A percentile compares a stretch with the other conserved stretches of the same genome.
phyloP scores from a whole-genome alignment of 2,113 vertebrate species.

The Bettongia penicillata region DNA sequence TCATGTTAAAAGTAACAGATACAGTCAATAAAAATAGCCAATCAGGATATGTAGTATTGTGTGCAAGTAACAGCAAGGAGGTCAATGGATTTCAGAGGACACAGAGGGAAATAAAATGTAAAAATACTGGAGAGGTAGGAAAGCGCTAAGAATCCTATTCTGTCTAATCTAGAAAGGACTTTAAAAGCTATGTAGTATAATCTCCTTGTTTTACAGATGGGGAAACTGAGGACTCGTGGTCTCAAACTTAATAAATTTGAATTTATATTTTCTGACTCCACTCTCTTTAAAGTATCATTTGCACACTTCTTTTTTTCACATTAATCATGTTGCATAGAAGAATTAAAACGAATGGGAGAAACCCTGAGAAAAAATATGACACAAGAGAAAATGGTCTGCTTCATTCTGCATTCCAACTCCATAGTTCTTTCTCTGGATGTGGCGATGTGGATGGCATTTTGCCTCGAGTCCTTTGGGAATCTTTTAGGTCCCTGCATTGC shows the following conservation, averaged over 20 bases:
- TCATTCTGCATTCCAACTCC: too few relatives aligned
- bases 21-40: background rate
- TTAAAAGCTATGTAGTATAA: background rate
- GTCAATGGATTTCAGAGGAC: background rate
- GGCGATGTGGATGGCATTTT: too few relatives aligned
- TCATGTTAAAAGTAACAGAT: background rate
- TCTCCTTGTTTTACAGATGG: background rate
- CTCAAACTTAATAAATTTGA: background rate
- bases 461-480: too few relatives aligned
- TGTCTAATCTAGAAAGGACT: background rate
- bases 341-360: too few relatives aligned
- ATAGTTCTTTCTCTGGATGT: too few relatives aligned
- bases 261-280: background rate
- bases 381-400: too few relatives aligned
- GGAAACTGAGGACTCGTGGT: background rate
- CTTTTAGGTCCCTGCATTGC: too few relatives aligned
- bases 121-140: background rate
- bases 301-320: too few relatives aligned
- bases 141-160: background rate
- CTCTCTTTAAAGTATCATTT: background rate
- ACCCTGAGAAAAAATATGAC: too few relatives aligned
- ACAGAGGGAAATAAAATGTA: background rate
- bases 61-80: background rate
- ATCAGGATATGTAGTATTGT: background rate
- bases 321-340: too few relatives aligned